Percentiles rank a stretch among this genome's conserved stretches.
Conservation (phyloP, 2,797 vertebrate species). For the Pempheris klunzingeri region DNA sequence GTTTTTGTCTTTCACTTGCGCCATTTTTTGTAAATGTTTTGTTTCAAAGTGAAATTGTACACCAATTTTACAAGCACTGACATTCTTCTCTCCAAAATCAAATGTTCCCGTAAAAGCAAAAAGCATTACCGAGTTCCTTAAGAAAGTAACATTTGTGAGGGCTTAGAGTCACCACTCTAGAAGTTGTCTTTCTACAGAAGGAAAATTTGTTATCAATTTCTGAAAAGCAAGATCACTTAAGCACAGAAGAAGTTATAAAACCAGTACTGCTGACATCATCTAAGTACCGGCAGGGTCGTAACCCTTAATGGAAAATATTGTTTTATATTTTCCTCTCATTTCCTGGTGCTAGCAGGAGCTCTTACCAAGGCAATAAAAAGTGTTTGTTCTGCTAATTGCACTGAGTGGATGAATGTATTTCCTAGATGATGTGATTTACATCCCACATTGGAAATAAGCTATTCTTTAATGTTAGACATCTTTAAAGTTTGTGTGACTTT, state of each 20-base stretch:
- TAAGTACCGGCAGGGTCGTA: constrained; percentile 34
- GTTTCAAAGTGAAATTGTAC: constrained; percentile 28
- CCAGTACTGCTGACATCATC: constrained; percentile 50
- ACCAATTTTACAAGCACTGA: constrained; percentile 12
- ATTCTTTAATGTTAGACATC: constrained; percentile 60
- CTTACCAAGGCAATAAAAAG: constrained; percentile 72
- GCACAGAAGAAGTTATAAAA: constrained; percentile 45
- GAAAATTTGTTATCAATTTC: constrained; percentile 27
- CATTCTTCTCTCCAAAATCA: constrained; percentile 18
- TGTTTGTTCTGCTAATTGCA: constrained; percentile 83
- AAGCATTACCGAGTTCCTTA: not conserved
- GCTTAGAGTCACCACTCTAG: not conserved
- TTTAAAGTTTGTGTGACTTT: not conserved
- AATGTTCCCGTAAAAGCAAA: constrained; percentile 7
- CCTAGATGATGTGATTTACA: constrained; percentile 86
- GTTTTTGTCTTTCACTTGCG: constrained; percentile 12
- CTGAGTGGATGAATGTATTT: constrained; percentile 74
- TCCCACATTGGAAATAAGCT: constrained; percentile 81
- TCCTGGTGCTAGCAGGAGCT: constrained; percentile 59
- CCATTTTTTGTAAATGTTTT: constrained; percentile 12
- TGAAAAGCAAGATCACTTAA: constrained; percentile 26
- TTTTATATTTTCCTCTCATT: constrained; percentile 64
- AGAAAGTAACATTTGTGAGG: not conserved
- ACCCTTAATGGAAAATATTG: constrained; percentile 58
- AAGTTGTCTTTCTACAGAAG: not conserved